A percentile compares a stretch with the other conserved stretches of the same genome.
Conservation (phyloP, 2,888 invertebrate genomes). For the Prosopocoilus inquinatus region DNA sequence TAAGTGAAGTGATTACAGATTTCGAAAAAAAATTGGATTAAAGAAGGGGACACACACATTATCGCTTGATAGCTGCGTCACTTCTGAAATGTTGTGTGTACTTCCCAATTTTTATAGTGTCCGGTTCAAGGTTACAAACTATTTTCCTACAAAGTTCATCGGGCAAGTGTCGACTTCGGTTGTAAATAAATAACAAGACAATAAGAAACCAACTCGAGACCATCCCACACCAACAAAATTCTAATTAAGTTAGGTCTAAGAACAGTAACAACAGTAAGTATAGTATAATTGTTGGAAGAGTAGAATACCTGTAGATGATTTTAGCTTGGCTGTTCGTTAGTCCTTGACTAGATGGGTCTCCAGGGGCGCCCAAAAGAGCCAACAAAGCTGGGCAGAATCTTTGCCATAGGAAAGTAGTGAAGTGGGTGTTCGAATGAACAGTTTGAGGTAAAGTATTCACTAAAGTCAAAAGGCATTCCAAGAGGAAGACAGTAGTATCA, state of each 20-base stretch:
- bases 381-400: slow-evolving; percentile 88
- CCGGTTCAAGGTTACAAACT: no score
- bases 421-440: slow-evolving; percentile 80
- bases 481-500: slow-evolving; percentile 70
- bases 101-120: no score
- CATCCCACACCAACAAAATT: no score
- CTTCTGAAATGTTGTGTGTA: no score
- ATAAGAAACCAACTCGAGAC: no score
- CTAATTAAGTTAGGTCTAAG: neutral
- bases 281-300: neutral
- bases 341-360: slow-evolving; percentile 73
- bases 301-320: slow-evolving; percentile 77
- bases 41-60: no score
- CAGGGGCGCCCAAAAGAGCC: slow-evolving; percentile 83
- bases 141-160: no score
- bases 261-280: neutral
- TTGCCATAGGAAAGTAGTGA: slow-evolving; percentile 88
- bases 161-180: no score
- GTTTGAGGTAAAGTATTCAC: slow-evolving; percentile 80
- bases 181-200: no score
- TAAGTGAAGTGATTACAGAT: no score
- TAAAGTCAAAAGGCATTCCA: slow-evolving; percentile 83
- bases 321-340: slow-evolving; percentile 84
- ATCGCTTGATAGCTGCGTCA: no score
- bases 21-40: no score